Evolutionary conservation across 2,888 invertebrate species (phyloP).

Genomic region (Chaitophorus viminalis): DNA sequence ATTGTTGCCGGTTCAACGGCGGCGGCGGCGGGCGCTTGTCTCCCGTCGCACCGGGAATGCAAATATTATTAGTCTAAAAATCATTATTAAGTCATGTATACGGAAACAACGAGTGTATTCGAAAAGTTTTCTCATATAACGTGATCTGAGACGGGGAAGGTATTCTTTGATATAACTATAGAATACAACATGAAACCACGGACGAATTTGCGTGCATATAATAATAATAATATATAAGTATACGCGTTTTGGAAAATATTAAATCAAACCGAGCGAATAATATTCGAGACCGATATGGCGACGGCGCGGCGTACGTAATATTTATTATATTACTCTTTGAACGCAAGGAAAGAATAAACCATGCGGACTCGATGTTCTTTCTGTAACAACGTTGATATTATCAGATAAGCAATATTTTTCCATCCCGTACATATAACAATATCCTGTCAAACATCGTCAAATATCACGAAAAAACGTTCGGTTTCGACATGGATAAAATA

Average conservation of each 20-base stretch:
- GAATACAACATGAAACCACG: not conserved
- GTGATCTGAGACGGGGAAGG: not conserved
- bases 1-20: not conserved
- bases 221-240: not conserved
- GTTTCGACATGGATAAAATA: too few relatives aligned
- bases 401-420: too few relatives aligned
- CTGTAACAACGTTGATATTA: too few relatives aligned
- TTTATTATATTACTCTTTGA: not conserved
- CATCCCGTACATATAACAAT: too few relatives aligned
- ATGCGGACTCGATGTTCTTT: not conserved
- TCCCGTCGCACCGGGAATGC: constrained; percentile 20
- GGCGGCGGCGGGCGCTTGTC: constrained; percentile 4
- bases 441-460: too few relatives aligned
- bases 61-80: constrained; percentile 23
- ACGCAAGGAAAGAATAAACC: not conserved
- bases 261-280: constrained; percentile 44
- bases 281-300: not conserved
- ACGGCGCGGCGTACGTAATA: not conserved
- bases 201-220: not conserved
- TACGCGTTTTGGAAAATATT: constrained; percentile 22
- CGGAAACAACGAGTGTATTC: constrained; percentile 6
- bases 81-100: not conserved
- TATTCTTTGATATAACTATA: not conserved
- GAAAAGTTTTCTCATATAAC: constrained; percentile 31
- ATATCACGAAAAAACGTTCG: too few relatives aligned